phyloP scores from a whole-genome alignment of 1,140 invertebrate genomes.

The Hormaphis cornu region DNA sequence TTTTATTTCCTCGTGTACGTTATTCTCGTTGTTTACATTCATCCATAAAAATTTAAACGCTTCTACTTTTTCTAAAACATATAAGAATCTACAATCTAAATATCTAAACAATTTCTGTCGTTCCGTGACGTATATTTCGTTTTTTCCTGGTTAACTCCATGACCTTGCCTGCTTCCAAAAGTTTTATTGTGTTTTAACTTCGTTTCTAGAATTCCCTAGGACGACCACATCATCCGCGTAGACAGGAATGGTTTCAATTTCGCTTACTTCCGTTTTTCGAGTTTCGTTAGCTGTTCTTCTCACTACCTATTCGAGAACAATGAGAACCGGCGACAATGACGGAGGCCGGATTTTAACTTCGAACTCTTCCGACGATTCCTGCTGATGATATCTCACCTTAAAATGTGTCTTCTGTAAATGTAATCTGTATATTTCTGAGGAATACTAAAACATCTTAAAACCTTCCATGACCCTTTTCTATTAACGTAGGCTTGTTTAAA shows the following conservation, averaged over 20 bases:
- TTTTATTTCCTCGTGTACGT: not conserved
- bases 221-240: slow-evolving; percentile 17
- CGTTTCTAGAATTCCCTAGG: slow-evolving; percentile 1
- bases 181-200: slow-evolving; percentile 3
- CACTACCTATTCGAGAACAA: not conserved
- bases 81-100: not conserved
- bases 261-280: not conserved
- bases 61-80: slow-evolving; percentile 23
- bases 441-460: not conserved
- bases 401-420: not conserved
- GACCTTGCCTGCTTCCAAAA: not conserved
- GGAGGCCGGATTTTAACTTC: not conserved
- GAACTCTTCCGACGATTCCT: not conserved
- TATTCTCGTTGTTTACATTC: not conserved
- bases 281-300: not conserved
- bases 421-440: not conserved
- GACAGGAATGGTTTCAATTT: not conserved
- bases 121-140: slow-evolving; percentile 17
- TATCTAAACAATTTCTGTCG: not conserved
- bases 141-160: slow-evolving; percentile 11
- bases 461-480: not conserved
- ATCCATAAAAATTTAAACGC: slow-evolving; percentile 20
- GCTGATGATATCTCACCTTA: not conserved
- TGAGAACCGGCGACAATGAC: not conserved
- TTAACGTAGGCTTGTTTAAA: slow-evolving; percentile 11